These are phyloP conservation scores for Nasua narica DNA, from an alignment of 2,797 vertebrate genomes.

Conservation along the genomic window DNA sequence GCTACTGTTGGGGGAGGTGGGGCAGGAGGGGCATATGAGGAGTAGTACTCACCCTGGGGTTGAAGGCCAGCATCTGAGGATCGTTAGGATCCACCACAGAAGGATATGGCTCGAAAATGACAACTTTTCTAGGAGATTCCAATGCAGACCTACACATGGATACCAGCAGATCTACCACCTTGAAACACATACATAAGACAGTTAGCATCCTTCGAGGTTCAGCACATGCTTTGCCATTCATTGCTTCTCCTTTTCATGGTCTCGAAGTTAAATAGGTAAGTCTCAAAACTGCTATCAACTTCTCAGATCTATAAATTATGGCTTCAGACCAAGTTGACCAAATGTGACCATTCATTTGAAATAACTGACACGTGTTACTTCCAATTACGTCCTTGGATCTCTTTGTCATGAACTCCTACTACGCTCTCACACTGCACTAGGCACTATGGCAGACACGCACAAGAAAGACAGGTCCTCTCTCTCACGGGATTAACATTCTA, in stretches of 20 bases:
- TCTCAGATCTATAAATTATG: not conserved
- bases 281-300: too few relatives aligned
- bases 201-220: not conserved
- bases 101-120: constrained; percentile 94
- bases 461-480: not conserved
- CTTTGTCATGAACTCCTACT: not conserved
- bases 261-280: not conserved
- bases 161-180: constrained; percentile 92
- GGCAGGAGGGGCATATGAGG: not conserved
- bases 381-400: not conserved
- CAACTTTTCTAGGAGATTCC: constrained; percentile 91
- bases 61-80: constrained; percentile 91
- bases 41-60: constrained; percentile 86
- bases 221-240: not conserved
- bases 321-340: not conserved
- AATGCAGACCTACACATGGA: constrained; percentile 92
- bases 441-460: not conserved
- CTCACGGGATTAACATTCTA: not conserved
- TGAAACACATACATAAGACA: constrained; percentile 3
- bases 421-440: not conserved
- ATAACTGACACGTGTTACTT: not conserved
- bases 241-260: not conserved
- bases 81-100: constrained; percentile 92
- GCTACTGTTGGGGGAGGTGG: too few relatives aligned
- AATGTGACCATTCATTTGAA: not conserved